A percentile compares a stretch with the other conserved stretches of the same genome.
Conservation (phyloP, 2,797 vertebrate species). For the Pseudochromis fuscus region DNA sequence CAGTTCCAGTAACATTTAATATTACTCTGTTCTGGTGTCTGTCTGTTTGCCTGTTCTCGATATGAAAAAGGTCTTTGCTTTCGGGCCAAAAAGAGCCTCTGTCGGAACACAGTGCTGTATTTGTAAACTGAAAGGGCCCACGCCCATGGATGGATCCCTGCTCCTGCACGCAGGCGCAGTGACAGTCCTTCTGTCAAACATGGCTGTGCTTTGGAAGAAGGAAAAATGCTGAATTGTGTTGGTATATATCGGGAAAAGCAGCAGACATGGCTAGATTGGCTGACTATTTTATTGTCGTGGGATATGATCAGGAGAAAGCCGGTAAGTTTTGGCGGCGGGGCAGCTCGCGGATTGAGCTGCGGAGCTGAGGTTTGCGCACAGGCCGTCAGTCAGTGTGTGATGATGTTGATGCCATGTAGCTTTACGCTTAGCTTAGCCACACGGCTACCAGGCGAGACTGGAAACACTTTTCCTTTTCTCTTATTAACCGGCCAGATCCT, state of each 20-base stretch:
- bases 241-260: conserved; percentile 81
- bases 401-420: conserved; percentile 78
- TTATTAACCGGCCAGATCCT: conserved; percentile 20
- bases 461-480: conserved; percentile 48
- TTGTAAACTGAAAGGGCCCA: conserved; percentile 79
- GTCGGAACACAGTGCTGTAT: conserved; percentile 56
- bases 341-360: conserved; percentile 30
- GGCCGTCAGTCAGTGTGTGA: conserved; percentile 76
- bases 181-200: conserved; percentile 92
- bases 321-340: conserved; percentile 84
- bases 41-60: background rate
- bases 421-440: conserved; percentile 77
- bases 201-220: conserved; percentile 92
- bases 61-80: conserved; percentile 1
- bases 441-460: conserved; percentile 66
- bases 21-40: background rate
- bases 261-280: conserved; percentile 95
- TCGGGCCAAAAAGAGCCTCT: conserved; percentile 23
- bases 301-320: conserved; percentile 95
- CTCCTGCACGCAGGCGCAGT: conserved; percentile 90
- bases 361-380: conserved; percentile 68
- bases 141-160: conserved; percentile 82
- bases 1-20: background rate
- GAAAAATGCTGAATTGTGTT: conserved; percentile 95
- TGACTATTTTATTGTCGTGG: conserved; percentile 97